phyloP scores from a whole-genome alignment of 2,888 invertebrate genomes.

The Apodemia duryi region DNA sequence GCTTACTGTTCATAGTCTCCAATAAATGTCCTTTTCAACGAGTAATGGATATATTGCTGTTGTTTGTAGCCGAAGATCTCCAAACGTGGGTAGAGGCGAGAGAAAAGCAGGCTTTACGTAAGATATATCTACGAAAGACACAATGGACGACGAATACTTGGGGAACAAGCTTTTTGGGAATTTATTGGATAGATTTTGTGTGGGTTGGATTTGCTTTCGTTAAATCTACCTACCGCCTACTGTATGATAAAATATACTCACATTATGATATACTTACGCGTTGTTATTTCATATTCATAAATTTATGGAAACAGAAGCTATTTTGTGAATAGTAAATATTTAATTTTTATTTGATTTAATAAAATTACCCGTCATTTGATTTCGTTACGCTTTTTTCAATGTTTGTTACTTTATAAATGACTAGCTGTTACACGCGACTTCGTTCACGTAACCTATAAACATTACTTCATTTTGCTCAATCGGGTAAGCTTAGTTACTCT shows the following conservation, averaged over 20 bases:
- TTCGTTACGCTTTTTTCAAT: too few species aligned
- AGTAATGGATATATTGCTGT: conserved; percentile 57
- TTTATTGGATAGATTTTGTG: conserved; percentile 77
- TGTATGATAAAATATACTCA: conserved; percentile 30
- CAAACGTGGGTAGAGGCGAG: conserved; percentile 59
- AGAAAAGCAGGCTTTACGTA: conserved; percentile 60
- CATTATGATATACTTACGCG: conserved; percentile 20
- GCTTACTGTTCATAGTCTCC: conserved; percentile 48
- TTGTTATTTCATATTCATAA: background rate
- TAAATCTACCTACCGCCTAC: conserved; percentile 37
- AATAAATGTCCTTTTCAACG: conserved; percentile 48
- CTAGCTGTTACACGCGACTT: too few species aligned
- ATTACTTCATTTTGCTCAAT: too few species aligned
- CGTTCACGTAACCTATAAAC: too few species aligned
- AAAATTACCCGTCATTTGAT: too few species aligned
- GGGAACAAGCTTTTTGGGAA: conserved; percentile 77
- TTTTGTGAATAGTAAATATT: background rate
- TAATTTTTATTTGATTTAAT: too few species aligned
- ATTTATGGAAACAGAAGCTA: background rate
- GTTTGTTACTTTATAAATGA: too few species aligned
- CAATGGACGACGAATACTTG: conserved; percentile 70
- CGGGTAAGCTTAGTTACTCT: too few species aligned
- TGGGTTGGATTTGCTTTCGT: conserved; percentile 66
- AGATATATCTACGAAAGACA: conserved; percentile 73
- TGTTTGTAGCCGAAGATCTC: conserved; percentile 47